Conservation (phyloP, 2,888 invertebrate genomes). For the Nebria salina region DNA sequence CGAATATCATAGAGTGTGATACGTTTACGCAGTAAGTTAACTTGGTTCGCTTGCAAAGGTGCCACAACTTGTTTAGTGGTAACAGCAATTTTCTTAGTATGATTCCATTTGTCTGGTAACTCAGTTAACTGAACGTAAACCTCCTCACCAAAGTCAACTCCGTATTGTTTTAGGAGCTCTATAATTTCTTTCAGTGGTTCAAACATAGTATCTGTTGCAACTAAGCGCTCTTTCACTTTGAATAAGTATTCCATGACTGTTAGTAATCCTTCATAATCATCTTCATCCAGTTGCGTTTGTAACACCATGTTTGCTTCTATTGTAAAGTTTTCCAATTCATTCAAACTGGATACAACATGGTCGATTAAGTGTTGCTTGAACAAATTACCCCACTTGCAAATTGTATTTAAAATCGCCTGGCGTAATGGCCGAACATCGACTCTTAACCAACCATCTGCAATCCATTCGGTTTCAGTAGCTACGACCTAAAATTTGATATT, state of each 20-base stretch:
- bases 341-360: slow-evolving; percentile 79
- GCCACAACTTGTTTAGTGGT: slow-evolving; percentile 86
- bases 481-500: slow-evolving; percentile 65
- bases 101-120: slow-evolving; percentile 88
- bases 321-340: slow-evolving; percentile 82
- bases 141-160: slow-evolving; percentile 87
- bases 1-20: slow-evolving; percentile 82
- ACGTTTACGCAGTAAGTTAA: slow-evolving; percentile 84
- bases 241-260: slow-evolving; percentile 84
- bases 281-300: slow-evolving; percentile 77
- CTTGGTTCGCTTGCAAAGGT: slow-evolving; percentile 89
- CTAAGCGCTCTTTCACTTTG: slow-evolving; percentile 79
- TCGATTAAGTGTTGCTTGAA: slow-evolving; percentile 88
- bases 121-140: slow-evolving; percentile 78
- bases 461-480: slow-evolving; percentile 70
- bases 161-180: slow-evolving; percentile 82
- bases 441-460: slow-evolving; percentile 83
- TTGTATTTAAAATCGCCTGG: slow-evolving; percentile 81
- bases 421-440: slow-evolving; percentile 83
- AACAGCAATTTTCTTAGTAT: slow-evolving; percentile 83
- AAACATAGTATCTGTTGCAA: slow-evolving; percentile 87
- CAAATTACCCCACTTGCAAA: slow-evolving; percentile 89
- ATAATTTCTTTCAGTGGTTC: slow-evolving; percentile 88
- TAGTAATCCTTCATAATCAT: slow-evolving; percentile 87
- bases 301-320: slow-evolving; percentile 77